Base-by-base conservation (phyloP, 2,888 invertebrate genomes). In the Hirtodrosophila duncani region DNA sequence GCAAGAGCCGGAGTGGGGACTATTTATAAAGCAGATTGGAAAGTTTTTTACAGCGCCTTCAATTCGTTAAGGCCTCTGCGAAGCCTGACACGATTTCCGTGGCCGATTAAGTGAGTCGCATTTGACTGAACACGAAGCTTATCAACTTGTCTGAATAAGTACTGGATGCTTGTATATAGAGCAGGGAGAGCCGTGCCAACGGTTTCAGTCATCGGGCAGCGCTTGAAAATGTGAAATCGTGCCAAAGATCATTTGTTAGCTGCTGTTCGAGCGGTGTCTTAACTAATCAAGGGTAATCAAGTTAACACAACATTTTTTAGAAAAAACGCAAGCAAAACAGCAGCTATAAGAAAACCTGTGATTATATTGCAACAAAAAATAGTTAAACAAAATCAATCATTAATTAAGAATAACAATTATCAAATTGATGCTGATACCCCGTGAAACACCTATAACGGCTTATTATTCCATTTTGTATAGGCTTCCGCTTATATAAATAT, bases 211-310 rank as follows among this genome's bases (percentile, higher is more conserved):
- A 61, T 42, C 53, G 61, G 63, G 59, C 62, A 75, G 59, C 65
- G 59, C 67, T 81, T 68, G 72, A 84, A 84, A 82, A 84, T 83
- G 84, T 84, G 72, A 75, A 77, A 65, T 65, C 81, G 63, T 57
- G 50, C 41, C 39, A 59, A 26, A 59, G 33, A 42, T 42, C 60
- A 43, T 56, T 52, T 23, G 46, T 57, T 38, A 58, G 51, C 46
- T 42, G 53, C 56, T 59, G 65, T 58, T 62, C 51, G 59, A 50
- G 63, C 26, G 29, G 46, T 50, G 21, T 46, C 50, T 33, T 52
- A 31, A 29, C 43, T 45, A 42, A 36, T 10, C 26, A 51, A 63
- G 21, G 20, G 33, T 31, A 50, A 20, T 17, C 2, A 7, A 29
- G 3, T 31, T 16, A 2, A 14, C 8, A n/a, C n/a, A n/a, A n/a